Base-by-base conservation (phyloP, 2,888 invertebrate genomes). In the Stenodera caucasica region DNA sequence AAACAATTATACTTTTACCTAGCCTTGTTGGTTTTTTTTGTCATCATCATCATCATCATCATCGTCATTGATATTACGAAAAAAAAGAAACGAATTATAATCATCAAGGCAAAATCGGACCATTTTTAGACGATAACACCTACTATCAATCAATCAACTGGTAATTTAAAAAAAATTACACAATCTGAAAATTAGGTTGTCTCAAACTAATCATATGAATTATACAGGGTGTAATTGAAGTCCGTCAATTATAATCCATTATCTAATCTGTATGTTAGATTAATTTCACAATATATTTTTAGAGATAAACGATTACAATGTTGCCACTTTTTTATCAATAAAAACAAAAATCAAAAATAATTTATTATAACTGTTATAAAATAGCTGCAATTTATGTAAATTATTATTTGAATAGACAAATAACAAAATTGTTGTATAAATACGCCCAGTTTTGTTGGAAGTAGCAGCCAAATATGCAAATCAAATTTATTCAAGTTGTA, bases 401-500 rank as follows among this genome's bases (percentile, higher is more conserved):
- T 45, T 45, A n/a, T 45, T 21, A 45, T 45, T 12, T n/a, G 45
- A 23, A 45, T 45, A 45, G 45, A 45, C 45, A 45, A 45, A 45
- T 45, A 45, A 45, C 45, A 45, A 45, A 45, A 45, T 23, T 57
- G 33, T 49, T 23, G 33, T 55, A 55, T 54, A 61, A 55, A 50
- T 52, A 52, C 64, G 61, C 64, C 61, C 64, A 64, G 40, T 55
- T 45, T 37, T 53, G 50, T 55, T 55, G 51, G 45, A 49, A 68
- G 72, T 72, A 72, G 72, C 73, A 68, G 66, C 68, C 65, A 73
- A 72, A 76, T 77, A 77, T 77, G 77, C 74, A 73, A 78, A 77
- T 78, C 61, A 67, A 71, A 70, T 70, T 62, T 71, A 75, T 76
- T 70, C 74, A 67, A 59, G 57, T 30, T 64, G 68, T 70, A 72